These are phyloP conservation scores for Maniola jurtina DNA, from an alignment of 1,140 invertebrate genomes.

Conservation along the genomic window DNA sequence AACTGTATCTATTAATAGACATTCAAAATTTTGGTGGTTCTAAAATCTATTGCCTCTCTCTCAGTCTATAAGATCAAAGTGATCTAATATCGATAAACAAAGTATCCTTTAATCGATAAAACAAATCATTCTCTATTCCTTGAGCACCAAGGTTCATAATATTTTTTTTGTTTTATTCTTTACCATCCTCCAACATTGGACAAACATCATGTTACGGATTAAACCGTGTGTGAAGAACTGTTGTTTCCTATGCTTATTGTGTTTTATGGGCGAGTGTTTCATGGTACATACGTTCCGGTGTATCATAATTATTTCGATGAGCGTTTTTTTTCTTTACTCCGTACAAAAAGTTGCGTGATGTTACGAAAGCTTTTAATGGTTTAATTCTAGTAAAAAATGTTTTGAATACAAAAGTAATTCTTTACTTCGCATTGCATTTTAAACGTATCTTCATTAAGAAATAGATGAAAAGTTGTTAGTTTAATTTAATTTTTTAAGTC, in stretches of 20 bases:
- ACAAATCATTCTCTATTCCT: not conserved
- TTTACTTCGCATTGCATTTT: too few species aligned
- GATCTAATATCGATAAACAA: conserved; percentile 36
- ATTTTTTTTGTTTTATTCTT: conserved; percentile 30
- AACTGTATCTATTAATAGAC: too few species aligned
- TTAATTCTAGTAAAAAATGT: conserved; percentile 4
- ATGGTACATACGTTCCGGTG: conserved; percentile 24
- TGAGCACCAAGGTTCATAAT: not conserved
- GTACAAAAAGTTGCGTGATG: not conserved
- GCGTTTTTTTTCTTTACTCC: conserved; percentile 12
- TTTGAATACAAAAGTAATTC: too few species aligned
- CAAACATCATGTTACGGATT: conserved; percentile 64
- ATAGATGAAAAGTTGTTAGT: too few species aligned
- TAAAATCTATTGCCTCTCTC: not conserved
- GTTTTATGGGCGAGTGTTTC: conserved; percentile 33
- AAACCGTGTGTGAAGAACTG: conserved; percentile 54
- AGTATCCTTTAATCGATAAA: conserved; percentile 1
- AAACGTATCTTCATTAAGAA: too few species aligned
- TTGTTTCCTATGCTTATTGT: conserved; percentile 49
- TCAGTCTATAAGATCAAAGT: conserved; percentile 31
- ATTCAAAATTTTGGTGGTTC: too few species aligned
- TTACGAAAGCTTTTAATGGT: conserved; percentile 18
- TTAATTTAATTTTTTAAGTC: too few species aligned
- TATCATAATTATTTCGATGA: not conserved
- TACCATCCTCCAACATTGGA: conserved; percentile 43